Percentiles rank a stretch among this genome's conserved stretches.
These are phyloP conservation scores for Solea senegalensis DNA, from an alignment of 2,113 vertebrate species.

Conservation along the genomic window DNA sequence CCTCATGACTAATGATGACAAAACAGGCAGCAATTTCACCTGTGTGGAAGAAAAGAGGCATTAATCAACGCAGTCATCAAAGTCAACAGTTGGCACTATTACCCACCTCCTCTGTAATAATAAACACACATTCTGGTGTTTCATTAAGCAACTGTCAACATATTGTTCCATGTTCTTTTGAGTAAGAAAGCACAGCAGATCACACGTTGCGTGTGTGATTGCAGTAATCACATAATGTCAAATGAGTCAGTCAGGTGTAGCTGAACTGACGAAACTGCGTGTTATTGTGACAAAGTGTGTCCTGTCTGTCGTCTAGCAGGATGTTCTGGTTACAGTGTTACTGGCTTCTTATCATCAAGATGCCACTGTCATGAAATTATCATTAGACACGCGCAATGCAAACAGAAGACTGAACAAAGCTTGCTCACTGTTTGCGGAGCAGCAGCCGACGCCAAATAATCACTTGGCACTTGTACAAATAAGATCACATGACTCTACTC, in stretches of 20 bases:
- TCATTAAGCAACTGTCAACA: conserved; percentile 26
- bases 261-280: conserved; percentile 61
- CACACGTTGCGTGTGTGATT: conserved; percentile 9
- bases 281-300: conserved; percentile 60
- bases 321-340: conserved; percentile 59
- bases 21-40: conserved; percentile 58
- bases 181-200: conserved; percentile 16
- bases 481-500: neutral
- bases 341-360: conserved; percentile 43
- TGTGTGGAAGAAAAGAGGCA: conserved; percentile 38
- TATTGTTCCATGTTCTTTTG: conserved; percentile 37
- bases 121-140: conserved; percentile 8
- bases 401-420: conserved; percentile 26
- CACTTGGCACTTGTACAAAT: conserved; percentile 4
- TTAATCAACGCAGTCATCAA: conserved; percentile 35
- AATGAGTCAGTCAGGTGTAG: conserved; percentile 63
- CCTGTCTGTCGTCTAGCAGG: conserved; percentile 46
- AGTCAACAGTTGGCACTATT: conserved; percentile 5
- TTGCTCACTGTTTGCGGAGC: neutral
- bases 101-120: conserved; percentile 14
- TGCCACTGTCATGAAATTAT: conserved; percentile 43
- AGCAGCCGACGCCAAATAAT: conserved; percentile 24
- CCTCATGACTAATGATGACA: conserved; percentile 59
- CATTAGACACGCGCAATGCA: conserved; percentile 15
- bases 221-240: conserved; percentile 40